Evolutionary conservation across 2,113 vertebrate species (phyloP).

Genomic region (Rafetus swinhoei): DNA sequence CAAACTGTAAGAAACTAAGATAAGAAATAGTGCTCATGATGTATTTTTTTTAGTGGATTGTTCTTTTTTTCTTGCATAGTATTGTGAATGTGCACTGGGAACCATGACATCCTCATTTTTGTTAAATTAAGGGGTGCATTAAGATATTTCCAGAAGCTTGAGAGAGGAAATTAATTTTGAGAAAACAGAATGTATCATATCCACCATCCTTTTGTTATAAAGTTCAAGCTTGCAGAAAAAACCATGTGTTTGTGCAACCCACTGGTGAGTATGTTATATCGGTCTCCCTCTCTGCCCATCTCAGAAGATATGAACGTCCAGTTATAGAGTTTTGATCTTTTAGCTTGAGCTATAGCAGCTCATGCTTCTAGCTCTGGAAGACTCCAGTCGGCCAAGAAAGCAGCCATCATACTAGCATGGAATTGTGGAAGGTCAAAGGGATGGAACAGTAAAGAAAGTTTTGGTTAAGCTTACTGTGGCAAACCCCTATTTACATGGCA

Average conservation of each 20-base stretch:
- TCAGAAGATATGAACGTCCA: neutral
- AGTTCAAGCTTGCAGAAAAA: neutral
- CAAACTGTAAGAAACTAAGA: neutral
- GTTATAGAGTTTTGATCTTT: too few relatives aligned
- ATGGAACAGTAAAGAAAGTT: neutral
- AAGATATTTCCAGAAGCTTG: neutral
- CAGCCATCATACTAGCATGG: neutral
- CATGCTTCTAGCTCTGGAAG: neutral
- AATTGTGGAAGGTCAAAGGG: neutral
- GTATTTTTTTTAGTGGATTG: neutral
- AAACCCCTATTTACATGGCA: neutral
- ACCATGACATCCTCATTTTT: neutral
- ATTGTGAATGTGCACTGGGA: neutral
- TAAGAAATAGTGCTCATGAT: neutral
- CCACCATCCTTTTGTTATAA: neutral
- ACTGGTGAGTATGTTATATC: neutral
- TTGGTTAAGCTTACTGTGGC: neutral
- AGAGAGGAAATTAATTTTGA: neutral
- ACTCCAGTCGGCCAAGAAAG: neutral
- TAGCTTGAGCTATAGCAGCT: rapidly evolving
- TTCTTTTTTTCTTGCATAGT: neutral
- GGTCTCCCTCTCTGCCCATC: neutral
- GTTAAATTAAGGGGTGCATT: neutral
- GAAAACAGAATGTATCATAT: neutral
- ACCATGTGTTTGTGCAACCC: neutral